These are phyloP conservation scores for Chondrosia reniformis DNA, from an alignment of 37 sponge, comb jelly and placozoan species.

Conservation along the genomic window DNA sequence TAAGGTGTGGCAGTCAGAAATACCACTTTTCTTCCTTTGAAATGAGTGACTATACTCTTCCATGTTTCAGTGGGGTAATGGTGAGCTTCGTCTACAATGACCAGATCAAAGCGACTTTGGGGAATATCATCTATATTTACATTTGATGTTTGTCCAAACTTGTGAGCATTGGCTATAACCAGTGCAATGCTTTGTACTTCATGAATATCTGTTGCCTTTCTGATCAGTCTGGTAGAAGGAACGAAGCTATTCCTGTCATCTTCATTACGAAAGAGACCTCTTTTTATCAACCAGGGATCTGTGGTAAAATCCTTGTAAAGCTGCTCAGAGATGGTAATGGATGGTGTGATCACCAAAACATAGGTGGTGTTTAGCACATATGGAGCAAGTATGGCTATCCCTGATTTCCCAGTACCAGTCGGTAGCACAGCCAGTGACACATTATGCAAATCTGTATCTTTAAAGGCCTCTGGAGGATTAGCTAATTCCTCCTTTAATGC, in stretches of 20 bases:
- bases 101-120: background rate
- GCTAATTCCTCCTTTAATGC: background rate
- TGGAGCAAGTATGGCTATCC: constrained; percentile 25
- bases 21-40: background rate
- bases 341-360: constrained; percentile 35
- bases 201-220: background rate
- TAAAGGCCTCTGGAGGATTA: no score
- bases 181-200: background rate
- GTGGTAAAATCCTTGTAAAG: background rate
- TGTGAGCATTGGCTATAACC: constrained; percentile 12
- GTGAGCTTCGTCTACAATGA: constrained; percentile 38
- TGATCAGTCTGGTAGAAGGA: background rate
- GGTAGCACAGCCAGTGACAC: constrained; percentile 25
- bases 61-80: constrained; percentile 34
- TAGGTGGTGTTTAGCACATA: background rate
- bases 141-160: background rate
- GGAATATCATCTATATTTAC: background rate
- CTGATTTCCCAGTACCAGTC: constrained; percentile 33
- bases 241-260: background rate
- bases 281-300: background rate
- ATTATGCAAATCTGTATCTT: background rate
- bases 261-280: background rate
- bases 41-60: constrained; percentile 6
- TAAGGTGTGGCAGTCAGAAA: constrained; percentile 26
- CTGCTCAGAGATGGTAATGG: constrained; percentile 20